Base-by-base conservation (phyloP, 2,113 vertebrate species). In the Tachuris rubrigastra region DNA sequence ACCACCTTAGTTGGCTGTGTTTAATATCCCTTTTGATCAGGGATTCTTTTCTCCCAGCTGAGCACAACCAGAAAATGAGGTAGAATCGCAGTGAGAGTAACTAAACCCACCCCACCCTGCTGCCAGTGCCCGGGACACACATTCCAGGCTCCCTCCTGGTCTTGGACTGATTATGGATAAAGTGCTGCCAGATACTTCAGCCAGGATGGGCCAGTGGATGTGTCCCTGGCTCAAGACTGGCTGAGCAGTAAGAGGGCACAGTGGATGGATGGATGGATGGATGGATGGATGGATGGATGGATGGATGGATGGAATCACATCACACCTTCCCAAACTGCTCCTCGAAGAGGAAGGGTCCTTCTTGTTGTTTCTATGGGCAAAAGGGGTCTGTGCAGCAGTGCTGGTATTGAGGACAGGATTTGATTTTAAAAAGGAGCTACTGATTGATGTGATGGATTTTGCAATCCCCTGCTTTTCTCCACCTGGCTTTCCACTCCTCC, bases 21-120 rank as follows among this genome's bases (percentile, higher is more conserved):
- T 12, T 21, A 37, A 6, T 13, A 2, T 10, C n/a, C 30, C 28
- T 58, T 73, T 65, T 28, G 5, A 33, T 20, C 44, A 73, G 67
- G 62, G 41, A 47, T 79, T 83, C 72, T 46, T 66, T 55, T 82
- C 80, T 87, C 68, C 62, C 86, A 80, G 92, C 82, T 67, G 58
- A 58, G 65, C 50, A 72, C 52, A 35, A 58, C 82, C 73, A 80
- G 86, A 62, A 84, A 87, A 92, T 92, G 94, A 92, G 82, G 92
- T 76, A 84, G 92, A 80, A 47, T 9, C 76, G 92, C 73, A 67
- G 67, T n/a, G 82, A 79, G 72, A 87, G 77, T 2, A 71, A 62
- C 72, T 14, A 9, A 75, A 56, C 8, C 46, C 73, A 33, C 14
- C 37, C 56, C 58, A 5, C 10, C 7, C 0, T 4, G 60, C 66